Base-by-base conservation (phyloP, 1,140 invertebrate species). In the Hyphantria cunea region DNA sequence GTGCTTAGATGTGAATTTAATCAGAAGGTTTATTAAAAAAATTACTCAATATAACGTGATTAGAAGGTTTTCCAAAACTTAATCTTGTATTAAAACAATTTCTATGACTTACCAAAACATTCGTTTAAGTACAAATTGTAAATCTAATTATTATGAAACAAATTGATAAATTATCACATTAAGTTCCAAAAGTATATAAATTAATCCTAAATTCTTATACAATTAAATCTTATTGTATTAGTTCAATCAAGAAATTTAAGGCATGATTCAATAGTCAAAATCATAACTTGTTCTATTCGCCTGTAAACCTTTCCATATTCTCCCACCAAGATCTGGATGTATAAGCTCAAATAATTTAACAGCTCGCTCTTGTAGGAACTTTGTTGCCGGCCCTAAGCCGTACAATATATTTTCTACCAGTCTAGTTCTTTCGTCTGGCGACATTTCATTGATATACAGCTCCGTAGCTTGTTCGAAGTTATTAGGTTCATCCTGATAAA, bases 371-470 rank as follows among this genome's bases (percentile, higher is more conserved):
- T 97, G 94, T 69, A 99, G 93, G 77, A 98, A 97, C 48, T 93
- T 92, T 25, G 95, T 93, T 34, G 96, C 96, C 64, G 93, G 89
- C 53, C 93, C 93, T 39, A 98, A 78, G 86, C 95, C 94, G 0
- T 89, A 93, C 11, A 94, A 94, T 80, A 99, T 94, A 76, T 99
- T 99, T 59, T 94, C 89, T 4, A 96, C 94, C 54, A 99, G 86
- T 48, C 97, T 92, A 25, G 92, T 92, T 59, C 94, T 92, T 68
- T 95, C 96, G 3, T 93, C 94, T 4, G 93, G 91, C 45, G 94
- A 94, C 65, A 99, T 91, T 25, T 95, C 94, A 76, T 97, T 95
- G 3, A 92, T 93, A 92, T 95, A 99, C 90, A 99, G 97, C 13
- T 92, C 86, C 9, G 92, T 93, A 0, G 94, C 94, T 91, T 99